Percentiles rank a stretch among this genome's conserved stretches.
These are phyloP conservation scores for Antheraea assamensis DNA, from an alignment of 2,888 invertebrate genomes.

Conservation along the genomic window DNA sequence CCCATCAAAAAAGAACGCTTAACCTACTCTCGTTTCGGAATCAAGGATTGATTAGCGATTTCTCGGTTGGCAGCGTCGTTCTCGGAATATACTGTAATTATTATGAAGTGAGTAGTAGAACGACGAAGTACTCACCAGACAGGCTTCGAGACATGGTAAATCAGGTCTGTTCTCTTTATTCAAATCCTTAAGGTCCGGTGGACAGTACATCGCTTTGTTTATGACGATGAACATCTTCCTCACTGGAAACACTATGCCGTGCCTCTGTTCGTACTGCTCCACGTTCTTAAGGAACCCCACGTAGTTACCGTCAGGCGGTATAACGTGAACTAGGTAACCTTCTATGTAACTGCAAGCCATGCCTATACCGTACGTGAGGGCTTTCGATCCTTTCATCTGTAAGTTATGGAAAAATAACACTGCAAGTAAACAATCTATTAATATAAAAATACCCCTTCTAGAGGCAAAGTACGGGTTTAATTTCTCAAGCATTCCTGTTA, in stretches of 20 bases:
- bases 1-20: no score
- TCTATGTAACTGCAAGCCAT: conserved; percentile 86
- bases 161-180: conserved; percentile 49
- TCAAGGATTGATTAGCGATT: no score
- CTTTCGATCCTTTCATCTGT: conserved; percentile 40
- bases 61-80: no score
- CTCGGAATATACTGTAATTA: no score
- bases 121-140: conserved; percentile 54
- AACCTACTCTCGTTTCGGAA: no score
- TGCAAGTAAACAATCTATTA: no score
- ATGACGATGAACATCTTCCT: conserved; percentile 83
- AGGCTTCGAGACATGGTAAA: conserved; percentile 64
- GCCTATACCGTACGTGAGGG: conserved; percentile 82
- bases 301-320: conserved; percentile 73
- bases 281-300: conserved; percentile 48
- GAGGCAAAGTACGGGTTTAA: background rate
- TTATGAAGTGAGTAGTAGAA: no score
- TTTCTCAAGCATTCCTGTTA: no score
- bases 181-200: conserved; percentile 76
- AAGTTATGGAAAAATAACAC: background rate
- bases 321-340: conserved; percentile 83
- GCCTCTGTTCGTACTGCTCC: conserved; percentile 43
- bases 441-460: background rate
- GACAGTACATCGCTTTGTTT: conserved; percentile 82
- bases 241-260: conserved; percentile 77